Evolutionary conservation across 37 sponge, comb jelly and placozoan species (phyloP).

Genomic region (Lycopodina hypogea): DNA sequence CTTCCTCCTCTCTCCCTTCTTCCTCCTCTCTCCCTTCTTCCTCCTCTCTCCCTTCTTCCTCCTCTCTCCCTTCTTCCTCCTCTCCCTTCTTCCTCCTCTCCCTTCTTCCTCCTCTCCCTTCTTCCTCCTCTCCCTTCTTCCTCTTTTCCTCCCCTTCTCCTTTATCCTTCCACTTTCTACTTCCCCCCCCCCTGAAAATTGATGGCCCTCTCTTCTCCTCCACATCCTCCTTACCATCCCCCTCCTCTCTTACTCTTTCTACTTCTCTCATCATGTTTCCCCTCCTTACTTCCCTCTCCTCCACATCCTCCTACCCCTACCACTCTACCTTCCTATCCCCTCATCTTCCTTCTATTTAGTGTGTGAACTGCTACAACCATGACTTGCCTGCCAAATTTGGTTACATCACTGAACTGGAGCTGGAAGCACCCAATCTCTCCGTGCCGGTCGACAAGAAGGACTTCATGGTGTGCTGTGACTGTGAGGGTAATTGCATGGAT

Average conservation of each 20-base stretch:
- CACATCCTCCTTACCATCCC: background rate
- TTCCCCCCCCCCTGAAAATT: too few relatives aligned
- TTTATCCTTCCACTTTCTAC: too few relatives aligned
- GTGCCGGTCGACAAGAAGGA: too few relatives aligned
- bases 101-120: too few relatives aligned
- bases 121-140: too few relatives aligned
- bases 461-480: constrained; percentile 73
- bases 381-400: constrained; percentile 44
- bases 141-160: too few relatives aligned
- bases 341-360: constrained; percentile 24
- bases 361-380: constrained; percentile 31
- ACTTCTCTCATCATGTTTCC: background rate
- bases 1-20: too few relatives aligned
- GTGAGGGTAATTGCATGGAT: constrained; percentile 55
- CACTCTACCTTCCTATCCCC: background rate
- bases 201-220: background rate
- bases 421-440: background rate
- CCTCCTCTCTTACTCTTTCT: background rate
- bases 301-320: too few relatives aligned
- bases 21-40: too few relatives aligned
- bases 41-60: too few relatives aligned
- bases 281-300: background rate
- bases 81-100: too few relatives aligned
- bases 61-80: too few relatives aligned
- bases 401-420: constrained; percentile 42